A percentile compares a stretch with the other conserved stretches of the same genome.
These are phyloP conservation scores for Catharus bicknelli DNA, from an alignment of 2,113 vertebrate species.

Conservation along the genomic window DNA sequence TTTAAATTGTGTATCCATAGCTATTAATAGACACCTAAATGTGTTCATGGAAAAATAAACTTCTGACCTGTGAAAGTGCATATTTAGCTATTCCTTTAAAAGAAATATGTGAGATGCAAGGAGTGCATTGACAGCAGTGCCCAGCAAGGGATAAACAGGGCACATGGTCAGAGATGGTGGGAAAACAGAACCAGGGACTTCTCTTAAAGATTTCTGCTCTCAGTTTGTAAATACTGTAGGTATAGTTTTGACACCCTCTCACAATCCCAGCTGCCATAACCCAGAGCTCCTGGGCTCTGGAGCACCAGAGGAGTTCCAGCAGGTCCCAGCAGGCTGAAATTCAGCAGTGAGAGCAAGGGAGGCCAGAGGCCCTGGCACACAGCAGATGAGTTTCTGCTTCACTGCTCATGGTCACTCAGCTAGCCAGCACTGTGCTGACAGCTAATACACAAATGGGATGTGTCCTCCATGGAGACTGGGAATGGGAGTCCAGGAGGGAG, in stretches of 20 bases:
- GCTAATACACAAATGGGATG: neutral
- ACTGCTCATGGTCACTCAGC: neutral
- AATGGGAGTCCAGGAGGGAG: neutral
- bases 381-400: neutral
- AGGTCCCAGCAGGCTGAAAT: neutral
- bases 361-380: neutral
- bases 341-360: neutral
- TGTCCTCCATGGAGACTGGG: neutral
- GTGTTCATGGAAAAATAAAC: neutral
- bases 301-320: neutral
- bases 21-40: neutral
- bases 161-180: rapidly evolving
- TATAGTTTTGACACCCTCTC: neutral
- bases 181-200: neutral
- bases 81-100: neutral
- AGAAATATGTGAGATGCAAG: rapidly evolving
- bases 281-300: neutral
- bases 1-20: neutral
- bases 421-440: neutral
- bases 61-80: neutral
- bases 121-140: neutral
- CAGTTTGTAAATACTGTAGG: neutral
- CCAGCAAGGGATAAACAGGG: neutral
- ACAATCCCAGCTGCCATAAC: neutral
- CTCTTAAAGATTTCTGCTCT: neutral